These are phyloP conservation scores for Drosophila mimica DNA, from an alignment of 2,888 invertebrate species.

Conservation along the genomic window DNA sequence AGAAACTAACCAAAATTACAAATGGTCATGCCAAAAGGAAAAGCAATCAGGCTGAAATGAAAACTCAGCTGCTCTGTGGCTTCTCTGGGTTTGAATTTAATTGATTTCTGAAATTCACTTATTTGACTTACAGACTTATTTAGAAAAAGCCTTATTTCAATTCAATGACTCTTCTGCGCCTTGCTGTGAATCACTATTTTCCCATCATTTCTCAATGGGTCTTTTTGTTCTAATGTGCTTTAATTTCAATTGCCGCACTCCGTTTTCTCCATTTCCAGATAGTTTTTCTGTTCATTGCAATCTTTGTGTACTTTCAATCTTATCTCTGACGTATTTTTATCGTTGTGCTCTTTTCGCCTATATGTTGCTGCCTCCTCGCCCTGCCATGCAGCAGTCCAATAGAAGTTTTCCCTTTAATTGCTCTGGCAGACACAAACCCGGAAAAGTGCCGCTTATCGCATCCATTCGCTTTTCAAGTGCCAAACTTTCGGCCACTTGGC, in stretches of 20 bases:
- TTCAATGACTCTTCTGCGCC: not conserved
- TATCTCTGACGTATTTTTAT: slow-evolving; percentile 24
- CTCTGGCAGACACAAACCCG: slow-evolving; percentile 58
- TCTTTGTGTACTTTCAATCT: not conserved
- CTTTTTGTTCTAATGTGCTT: not conserved
- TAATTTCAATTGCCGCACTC: not conserved
- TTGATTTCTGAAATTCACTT: slow-evolving; percentile 16
- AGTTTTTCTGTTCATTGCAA: not conserved
- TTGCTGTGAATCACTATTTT: not conserved
- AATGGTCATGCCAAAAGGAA: not conserved
- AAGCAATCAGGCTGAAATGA: slow-evolving; percentile 31
- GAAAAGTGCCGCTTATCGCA: slow-evolving; percentile 72
- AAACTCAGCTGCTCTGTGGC: slow-evolving; percentile 23
- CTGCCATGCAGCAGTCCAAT: not conserved
- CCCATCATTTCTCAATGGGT: not conserved
- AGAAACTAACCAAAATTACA: slow-evolving; percentile 11
- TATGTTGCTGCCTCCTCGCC: not conserved
- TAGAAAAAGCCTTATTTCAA: not conserved
- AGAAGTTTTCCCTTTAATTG: slow-evolving; percentile 68
- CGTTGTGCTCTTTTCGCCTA: not conserved
- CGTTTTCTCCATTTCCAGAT: not conserved
- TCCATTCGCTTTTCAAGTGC: slow-evolving; percentile 61
- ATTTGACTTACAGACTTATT: not conserved
- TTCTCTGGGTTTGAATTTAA: slow-evolving; percentile 18
- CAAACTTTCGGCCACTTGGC: slow-evolving; percentile 55